Percentiles rank a stretch among this genome's conserved stretches.
Evolutionary conservation across 35 echinoderm and acorn worm genomes (phyloP).

Genomic region (Apostichopus japonicus): DNA sequence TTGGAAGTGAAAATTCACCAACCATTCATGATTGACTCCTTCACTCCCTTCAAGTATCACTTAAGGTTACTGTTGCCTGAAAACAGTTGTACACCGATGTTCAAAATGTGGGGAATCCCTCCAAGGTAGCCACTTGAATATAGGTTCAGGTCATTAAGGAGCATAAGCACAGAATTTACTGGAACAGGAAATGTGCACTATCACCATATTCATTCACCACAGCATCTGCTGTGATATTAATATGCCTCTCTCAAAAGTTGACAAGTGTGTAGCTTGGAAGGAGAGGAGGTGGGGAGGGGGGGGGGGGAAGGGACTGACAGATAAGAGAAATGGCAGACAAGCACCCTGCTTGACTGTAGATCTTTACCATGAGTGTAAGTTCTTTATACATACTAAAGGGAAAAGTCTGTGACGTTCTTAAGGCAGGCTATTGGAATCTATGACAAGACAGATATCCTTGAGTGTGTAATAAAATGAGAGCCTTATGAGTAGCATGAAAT

Average conservation of each 20-base stretch:
- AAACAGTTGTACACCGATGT: neutral
- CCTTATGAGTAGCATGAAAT: neutral
- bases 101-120: neutral
- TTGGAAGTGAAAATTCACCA: neutral
- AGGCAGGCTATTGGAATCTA: neutral
- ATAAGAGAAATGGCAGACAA: no score
- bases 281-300: no score
- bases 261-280: no score
- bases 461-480: neutral
- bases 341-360: no score
- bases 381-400: no score
- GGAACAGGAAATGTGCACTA: neutral
- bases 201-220: neutral
- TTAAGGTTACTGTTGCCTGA: neutral
- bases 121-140: neutral
- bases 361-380: no score
- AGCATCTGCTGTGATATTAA: neutral
- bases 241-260: neutral
- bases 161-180: neutral
- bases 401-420: neutral
- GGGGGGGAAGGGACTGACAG: no score
- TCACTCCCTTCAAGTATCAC: neutral
- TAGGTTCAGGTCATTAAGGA: slow-evolving; percentile 3
- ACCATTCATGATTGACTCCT: neutral
- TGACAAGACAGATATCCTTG: neutral